Evolutionary conservation across 2,797 vertebrate genomes (phyloP), one percentile per base, ranked within the genome.

Genomic region (Melanotaenia boesemani): DNA sequence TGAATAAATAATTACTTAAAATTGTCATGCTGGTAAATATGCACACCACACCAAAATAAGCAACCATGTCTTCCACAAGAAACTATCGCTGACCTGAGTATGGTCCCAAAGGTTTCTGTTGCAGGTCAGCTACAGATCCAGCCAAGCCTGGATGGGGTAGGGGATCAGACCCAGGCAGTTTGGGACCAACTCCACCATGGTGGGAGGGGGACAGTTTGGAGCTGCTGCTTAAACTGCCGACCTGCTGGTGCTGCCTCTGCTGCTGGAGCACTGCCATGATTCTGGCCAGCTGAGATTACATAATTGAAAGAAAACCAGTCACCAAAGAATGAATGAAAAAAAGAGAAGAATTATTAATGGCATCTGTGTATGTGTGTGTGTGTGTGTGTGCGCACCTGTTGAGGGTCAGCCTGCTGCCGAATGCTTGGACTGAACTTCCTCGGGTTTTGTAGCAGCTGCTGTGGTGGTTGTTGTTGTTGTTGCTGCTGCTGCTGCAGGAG

Each of bases 161-260:
- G 6, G 90, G 60, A 83, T 96, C 96, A 79, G 95, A 93, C 90
- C 97, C 92, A 55, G 97, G 95, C 73, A 97, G 95, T 94, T 98
- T 99, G 87, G 95, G 95, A 72, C 91, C 92, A 58, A 89, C 85
- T 77, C 95, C 92, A 41, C 91, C 95, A 18, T 97, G 96, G 84
- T 99, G 98, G 70, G 97, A 98, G 1, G 98, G 98, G 0, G 98
- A 99, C 75, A 98, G 97, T 93, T 99, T 99, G 93, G 97, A 95
- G 92, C 94, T 95, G n/a, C 95, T 92, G 4, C 90, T 91, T 64
- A 92, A 80, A 62, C 84, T 88, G 32, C 93, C 93, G 0, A 86
- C 94, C 75, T 86, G 89, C 80, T 96, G 97, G 79, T 94, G 93
- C 73, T 95, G 94, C 69, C 89, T 88, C 82, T 95, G 94, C 85